Base-by-base conservation (phyloP, 2,113 vertebrate genomes). In the Stigmatopora nigra region DNA sequence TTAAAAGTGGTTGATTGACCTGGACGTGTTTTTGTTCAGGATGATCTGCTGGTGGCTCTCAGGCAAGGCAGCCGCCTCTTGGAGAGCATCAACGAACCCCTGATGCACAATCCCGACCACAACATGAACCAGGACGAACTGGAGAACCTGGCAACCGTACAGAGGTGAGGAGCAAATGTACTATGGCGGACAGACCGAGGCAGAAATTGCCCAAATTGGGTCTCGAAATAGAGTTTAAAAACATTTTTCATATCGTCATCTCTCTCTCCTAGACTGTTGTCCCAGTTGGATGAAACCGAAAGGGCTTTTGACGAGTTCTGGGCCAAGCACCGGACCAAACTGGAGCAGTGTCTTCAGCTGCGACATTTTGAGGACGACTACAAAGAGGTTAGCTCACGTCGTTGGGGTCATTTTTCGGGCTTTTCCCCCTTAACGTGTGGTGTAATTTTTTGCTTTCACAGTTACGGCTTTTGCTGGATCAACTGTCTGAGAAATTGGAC, bases 241-340 rank as follows among this genome's bases (percentile, higher is more conserved):
- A n/a, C n/a, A 13, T 44, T 57, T 41, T 53, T 57, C 58, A 46
- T n/a, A 49, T 44, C 13, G 14, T 49, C 9, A 13, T 17, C 17
- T 2, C 1, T 25, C 12, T 35, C 9, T 69, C 49, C 20, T 62
- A 99, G 97, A 82, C 91, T 99, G 77, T 83, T 97, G 71, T 91
- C 90, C 66, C 97, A 99, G 65, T 86, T 99, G 76, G 89, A 92
- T 5, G 96, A 99, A 86, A 98, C 96, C 0, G 95, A 97, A 81
- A 82, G 86, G 0, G 96, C 97, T 20, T 99, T 99, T 64, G 96
- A 98, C 68, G 94, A 95, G 79, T 99, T 99, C 86, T 99, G 97
- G 96, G 82, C 89, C 20, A 92, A 93, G 66, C 97, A 99, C 76
- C 93, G 95, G 66, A 92, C 91, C 81, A 99, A 98, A 73, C 90